phyloP scores from a whole-genome alignment of 2,113 vertebrate genomes.

The Andinoacara biseriatus region DNA sequence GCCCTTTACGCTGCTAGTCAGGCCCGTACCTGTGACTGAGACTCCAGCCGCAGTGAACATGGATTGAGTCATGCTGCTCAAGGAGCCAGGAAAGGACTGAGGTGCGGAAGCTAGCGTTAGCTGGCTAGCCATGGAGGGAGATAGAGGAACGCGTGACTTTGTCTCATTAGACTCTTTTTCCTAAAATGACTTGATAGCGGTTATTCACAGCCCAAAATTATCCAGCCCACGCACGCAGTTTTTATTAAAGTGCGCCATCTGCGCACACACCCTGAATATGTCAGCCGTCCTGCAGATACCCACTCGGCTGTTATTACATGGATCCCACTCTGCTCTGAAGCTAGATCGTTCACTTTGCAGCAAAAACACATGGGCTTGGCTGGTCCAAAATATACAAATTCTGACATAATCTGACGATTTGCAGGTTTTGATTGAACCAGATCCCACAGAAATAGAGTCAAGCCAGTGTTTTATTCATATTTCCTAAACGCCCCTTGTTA shows the following conservation, averaged over 20 bases:
- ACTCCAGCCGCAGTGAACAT: constrained; percentile 10
- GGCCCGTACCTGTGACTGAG: background rate
- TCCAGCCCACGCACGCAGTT: background rate
- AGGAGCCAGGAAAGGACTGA: constrained; percentile 50
- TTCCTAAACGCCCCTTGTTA: background rate
- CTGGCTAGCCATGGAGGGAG: constrained; percentile 59
- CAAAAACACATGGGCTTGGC: background rate
- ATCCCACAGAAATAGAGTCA: background rate
- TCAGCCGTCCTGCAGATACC: constrained; percentile 45
- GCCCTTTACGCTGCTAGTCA: fast-evolving
- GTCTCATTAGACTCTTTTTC: background rate
- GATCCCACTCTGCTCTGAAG: background rate
- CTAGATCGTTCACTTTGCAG: background rate
- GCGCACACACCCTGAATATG: constrained; percentile 64
- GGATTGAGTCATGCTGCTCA: constrained; percentile 25
- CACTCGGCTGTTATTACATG: constrained; percentile 7
- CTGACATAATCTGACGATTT: background rate
- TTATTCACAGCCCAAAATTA: background rate
- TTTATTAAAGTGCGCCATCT: constrained; percentile 32
- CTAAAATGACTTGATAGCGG: constrained; percentile 25
- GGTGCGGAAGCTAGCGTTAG: constrained; percentile 57
- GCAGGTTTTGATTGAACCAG: background rate
- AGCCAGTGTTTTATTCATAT: background rate
- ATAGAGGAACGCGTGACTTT: constrained; percentile 29
- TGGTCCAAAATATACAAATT: background rate